phyloP scores from a whole-genome alignment of 2,888 invertebrate species.

The Branchinecta sandiegonensis region DNA sequence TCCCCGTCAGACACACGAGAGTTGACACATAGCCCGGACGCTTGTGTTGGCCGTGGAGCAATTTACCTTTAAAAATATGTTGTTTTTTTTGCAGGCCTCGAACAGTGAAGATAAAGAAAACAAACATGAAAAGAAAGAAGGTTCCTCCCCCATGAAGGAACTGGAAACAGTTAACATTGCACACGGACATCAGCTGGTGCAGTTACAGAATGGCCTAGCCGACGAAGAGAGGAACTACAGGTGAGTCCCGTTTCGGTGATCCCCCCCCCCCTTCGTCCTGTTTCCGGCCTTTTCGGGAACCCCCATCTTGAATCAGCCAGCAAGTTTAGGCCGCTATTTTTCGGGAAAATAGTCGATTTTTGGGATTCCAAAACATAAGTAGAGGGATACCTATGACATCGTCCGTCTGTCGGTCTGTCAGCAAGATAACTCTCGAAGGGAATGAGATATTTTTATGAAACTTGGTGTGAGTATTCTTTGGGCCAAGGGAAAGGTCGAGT shows the following conservation, averaged over 20 bases:
- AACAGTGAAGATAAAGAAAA: constrained; percentile 37
- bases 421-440: no score
- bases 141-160: constrained; percentile 31
- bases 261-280: no score
- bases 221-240: constrained; percentile 82
- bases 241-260: constrained; percentile 43
- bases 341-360: no score
- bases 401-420: no score
- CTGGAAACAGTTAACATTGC: constrained; percentile 42
- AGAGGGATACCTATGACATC: no score
- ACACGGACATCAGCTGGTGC: constrained; percentile 41
- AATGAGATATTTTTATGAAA: no score
- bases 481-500: no score
- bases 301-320: constrained; percentile 22
- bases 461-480: no score
- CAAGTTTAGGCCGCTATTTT: neutral
- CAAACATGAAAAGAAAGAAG: constrained; percentile 32
- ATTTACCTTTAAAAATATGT: neutral
- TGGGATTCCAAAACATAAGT: no score
- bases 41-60: no score
- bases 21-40: neutral
- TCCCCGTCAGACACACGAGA: neutral
- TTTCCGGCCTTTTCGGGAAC: constrained; percentile 22
- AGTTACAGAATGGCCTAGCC: constrained; percentile 46
- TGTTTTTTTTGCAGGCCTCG: constrained; percentile 29